Conservation (phyloP, 2,797 vertebrate species). For the Tragopan temminckii region DNA sequence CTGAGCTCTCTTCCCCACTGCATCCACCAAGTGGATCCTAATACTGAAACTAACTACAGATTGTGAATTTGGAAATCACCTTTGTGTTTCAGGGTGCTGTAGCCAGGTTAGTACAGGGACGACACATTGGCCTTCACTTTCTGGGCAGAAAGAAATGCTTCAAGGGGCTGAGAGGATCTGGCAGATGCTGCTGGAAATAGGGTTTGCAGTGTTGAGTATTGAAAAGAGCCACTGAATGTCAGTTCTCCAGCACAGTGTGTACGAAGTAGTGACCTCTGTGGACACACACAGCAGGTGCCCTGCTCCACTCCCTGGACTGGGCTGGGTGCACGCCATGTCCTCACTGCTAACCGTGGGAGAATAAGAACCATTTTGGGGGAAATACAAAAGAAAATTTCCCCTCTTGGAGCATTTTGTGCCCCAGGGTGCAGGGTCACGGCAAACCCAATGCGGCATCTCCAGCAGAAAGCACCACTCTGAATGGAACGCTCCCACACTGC, state of each 20-base stretch:
- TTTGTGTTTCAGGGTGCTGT: background rate
- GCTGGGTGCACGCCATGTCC: background rate
- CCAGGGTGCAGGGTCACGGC: fast-evolving
- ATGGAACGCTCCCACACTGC: background rate
- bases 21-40: fast-evolving
- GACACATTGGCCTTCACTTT: background rate
- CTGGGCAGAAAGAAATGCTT: background rate
- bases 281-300: background rate
- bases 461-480: background rate
- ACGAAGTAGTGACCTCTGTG: background rate
- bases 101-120: background rate
- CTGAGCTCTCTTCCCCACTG: background rate
- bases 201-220: background rate
- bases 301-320: fast-evolving
- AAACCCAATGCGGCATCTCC: fast-evolving
- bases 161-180: background rate
- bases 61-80: background rate
- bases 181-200: background rate
- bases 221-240: background rate
- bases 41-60: background rate
- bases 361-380: background rate
- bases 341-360: background rate
- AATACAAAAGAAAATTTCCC: background rate
- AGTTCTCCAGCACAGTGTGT: fast-evolving
- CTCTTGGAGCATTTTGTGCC: background rate